These are phyloP conservation scores for Acleris sparsana DNA, from an alignment of 2,888 invertebrate genomes.

Conservation along the genomic window DNA sequence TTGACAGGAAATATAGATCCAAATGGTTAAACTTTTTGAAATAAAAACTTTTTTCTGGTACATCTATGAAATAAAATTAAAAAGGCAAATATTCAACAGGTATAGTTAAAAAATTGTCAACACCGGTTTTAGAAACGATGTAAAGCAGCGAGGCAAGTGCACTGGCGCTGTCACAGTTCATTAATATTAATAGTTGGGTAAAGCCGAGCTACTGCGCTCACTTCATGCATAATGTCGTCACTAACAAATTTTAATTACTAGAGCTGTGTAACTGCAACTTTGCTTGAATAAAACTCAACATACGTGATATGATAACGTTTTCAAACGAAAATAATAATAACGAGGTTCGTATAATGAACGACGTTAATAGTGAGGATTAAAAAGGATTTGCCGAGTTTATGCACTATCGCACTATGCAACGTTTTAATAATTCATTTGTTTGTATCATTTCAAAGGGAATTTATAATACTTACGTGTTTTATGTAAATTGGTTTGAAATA, in stretches of 20 bases:
- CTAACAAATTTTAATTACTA: slow-evolving; percentile 75
- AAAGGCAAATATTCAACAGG: too few relatives aligned
- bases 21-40: too few relatives aligned
- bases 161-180: slow-evolving; percentile 72
- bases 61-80: too few relatives aligned
- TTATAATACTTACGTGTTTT: background rate
- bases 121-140: slow-evolving; percentile 56
- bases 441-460: background rate
- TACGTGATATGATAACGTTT: slow-evolving; percentile 37
- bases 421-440: background rate
- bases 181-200: slow-evolving; percentile 76
- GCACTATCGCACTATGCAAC: slow-evolving; percentile 2
- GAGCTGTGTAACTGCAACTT: slow-evolving; percentile 61
- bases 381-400: background rate
- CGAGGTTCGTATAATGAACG: background rate
- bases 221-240: slow-evolving; percentile 74
- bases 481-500: too few relatives aligned
- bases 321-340: slow-evolving; percentile 10
- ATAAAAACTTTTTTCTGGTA: too few relatives aligned
- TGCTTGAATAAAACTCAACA: slow-evolving; percentile 51
- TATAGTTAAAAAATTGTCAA: slow-evolving; percentile 59
- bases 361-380: background rate
- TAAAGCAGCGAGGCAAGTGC: slow-evolving; percentile 53
- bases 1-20: too few relatives aligned
- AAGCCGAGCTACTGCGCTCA: slow-evolving; percentile 63